Evolutionary conservation across 1,140 invertebrate genomes (phyloP).

Genomic region (Onthophagus taurus): DNA sequence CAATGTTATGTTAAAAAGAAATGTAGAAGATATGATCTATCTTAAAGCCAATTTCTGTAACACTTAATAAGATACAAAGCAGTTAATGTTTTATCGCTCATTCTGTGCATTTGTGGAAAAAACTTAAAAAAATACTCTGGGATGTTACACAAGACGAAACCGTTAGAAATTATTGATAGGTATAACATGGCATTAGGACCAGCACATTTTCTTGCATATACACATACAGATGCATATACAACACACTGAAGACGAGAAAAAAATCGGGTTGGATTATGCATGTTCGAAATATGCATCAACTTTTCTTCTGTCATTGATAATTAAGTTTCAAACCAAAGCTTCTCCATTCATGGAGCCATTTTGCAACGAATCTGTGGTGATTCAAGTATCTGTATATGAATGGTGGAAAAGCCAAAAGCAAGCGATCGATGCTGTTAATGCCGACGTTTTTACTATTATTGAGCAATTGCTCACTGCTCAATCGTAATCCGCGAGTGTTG

Average conservation of each 20-base stretch:
- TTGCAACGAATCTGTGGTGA: neutral
- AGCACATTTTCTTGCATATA: neutral
- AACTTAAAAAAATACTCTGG: no score
- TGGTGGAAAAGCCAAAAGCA: neutral
- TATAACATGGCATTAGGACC: no score
- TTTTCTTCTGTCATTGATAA: neutral
- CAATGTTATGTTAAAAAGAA: neutral
- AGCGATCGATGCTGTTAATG: neutral
- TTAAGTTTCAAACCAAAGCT: neutral
- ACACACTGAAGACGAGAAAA: neutral
- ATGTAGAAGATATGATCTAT: neutral
- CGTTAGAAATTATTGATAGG: neutral
- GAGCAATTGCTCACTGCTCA: neutral
- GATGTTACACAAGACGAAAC: neutral
- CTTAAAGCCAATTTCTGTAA: neutral
- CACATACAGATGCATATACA: neutral
- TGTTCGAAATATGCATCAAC: neutral
- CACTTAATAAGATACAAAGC: constrained; percentile 1
- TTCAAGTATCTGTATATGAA: neutral
- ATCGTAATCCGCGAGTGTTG: neutral
- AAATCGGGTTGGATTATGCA: neutral
- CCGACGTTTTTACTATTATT: neutral
- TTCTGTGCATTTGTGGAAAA: no score
- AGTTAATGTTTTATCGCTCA: neutral
- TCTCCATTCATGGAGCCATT: neutral